phyloP scores from a whole-genome alignment of 2,888 invertebrate species.

The Xestia sexstrigata region DNA sequence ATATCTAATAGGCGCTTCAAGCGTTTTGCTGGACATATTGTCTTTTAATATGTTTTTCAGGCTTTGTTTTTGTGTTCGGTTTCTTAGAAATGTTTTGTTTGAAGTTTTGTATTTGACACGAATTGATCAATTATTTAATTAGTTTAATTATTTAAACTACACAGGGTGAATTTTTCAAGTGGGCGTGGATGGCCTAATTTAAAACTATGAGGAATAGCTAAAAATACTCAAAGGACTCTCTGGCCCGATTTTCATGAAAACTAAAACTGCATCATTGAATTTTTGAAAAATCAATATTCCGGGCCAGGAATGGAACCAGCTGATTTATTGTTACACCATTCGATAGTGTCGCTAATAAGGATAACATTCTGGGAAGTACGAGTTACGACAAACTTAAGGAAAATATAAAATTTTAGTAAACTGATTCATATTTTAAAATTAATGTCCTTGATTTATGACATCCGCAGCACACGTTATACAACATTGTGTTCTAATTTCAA shows the following conservation, averaged over 20 bases:
- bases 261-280: no score
- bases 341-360: not conserved
- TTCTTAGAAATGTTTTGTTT: constrained; percentile 18
- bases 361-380: not conserved
- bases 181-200: no score
- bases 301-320: no score
- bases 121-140: not conserved
- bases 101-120: constrained; percentile 29
- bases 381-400: no score
- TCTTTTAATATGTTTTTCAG: constrained; percentile 8
- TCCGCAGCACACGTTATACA: no score
- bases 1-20: constrained; percentile 69
- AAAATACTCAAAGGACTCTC: no score
- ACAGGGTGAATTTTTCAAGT: not conserved
- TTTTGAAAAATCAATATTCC: no score
- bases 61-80: constrained; percentile 7
- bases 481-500: no score
- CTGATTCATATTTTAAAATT: not conserved
- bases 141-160: not conserved
- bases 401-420: not conserved
- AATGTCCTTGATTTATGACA: not conserved
- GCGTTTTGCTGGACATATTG: constrained; percentile 50
- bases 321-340: no score
- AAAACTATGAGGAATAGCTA: no score
- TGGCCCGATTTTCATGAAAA: no score